A percentile compares a stretch with the other conserved stretches of the same genome.
Evolutionary conservation across 1,140 invertebrate species (phyloP).

Genomic region (Drosophila quadrilineata): DNA sequence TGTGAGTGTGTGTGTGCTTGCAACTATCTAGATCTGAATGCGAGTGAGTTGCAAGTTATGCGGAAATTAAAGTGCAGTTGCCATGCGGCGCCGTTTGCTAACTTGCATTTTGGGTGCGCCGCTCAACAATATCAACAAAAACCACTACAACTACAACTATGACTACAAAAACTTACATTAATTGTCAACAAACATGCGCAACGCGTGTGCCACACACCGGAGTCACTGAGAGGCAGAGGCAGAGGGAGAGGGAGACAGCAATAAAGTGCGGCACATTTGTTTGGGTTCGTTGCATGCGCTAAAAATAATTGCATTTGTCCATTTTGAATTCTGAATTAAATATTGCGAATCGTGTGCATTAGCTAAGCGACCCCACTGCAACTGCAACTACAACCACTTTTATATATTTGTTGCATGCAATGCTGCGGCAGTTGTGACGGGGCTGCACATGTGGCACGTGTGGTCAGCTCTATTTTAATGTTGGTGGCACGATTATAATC

Average conservation of each 20-base stretch:
- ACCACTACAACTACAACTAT: not conserved
- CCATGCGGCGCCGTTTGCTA: conserved; percentile 6
- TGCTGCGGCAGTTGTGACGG: no score
- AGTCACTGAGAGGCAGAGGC: conserved; percentile 1
- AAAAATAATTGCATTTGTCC: conserved; percentile 64
- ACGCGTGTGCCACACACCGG: conserved; percentile 41
- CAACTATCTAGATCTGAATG: no score
- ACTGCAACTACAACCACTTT: conserved; percentile 5
- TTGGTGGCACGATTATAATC: conserved; percentile 23
- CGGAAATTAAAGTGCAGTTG: conserved; percentile 57
- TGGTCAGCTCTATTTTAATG: conserved; percentile 35
- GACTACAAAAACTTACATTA: conserved; percentile 48
- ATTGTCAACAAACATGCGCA: conserved; percentile 70
- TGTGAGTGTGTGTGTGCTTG: no score
- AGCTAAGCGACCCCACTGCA: conserved; percentile 30
- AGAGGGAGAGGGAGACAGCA: no score
- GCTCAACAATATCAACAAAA: conserved; percentile 19
- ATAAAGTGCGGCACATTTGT: no score
- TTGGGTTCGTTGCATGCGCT: conserved; percentile 53
- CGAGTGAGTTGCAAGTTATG: conserved; percentile 39
- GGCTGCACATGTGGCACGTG: conserved; percentile 30
- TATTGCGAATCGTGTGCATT: conserved; percentile 30
- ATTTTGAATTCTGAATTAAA: conserved; percentile 33
- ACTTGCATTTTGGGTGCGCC: conserved; percentile 48
- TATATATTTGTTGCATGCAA: no score